Evolutionary conservation across 1,140 invertebrate genomes (phyloP).

Genomic region (Rhizoglyphus robini): DNA sequence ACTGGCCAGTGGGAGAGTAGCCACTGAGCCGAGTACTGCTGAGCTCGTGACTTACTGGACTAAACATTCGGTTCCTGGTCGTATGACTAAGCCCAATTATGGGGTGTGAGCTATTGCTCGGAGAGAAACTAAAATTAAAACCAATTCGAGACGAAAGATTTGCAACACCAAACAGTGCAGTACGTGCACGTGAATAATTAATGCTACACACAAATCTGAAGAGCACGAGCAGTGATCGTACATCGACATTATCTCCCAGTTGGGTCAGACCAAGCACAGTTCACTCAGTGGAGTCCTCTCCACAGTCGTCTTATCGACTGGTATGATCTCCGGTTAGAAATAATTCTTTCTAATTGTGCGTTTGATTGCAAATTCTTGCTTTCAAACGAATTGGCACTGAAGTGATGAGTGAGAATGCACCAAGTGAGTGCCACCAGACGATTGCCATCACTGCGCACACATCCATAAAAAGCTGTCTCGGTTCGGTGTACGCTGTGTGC

Average conservation of each 20-base stretch:
- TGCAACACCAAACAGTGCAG: not conserved
- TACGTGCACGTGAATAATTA: slow-evolving; percentile 15
- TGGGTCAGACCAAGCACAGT: too few species aligned
- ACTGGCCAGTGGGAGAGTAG: too few species aligned
- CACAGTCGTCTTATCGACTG: not conserved
- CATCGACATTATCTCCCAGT: too few species aligned
- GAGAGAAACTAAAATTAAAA: slow-evolving; percentile 4
- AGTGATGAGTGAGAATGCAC: too few species aligned
- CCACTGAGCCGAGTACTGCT: too few species aligned
- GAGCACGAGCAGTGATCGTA: not conserved
- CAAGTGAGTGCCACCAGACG: too few species aligned
- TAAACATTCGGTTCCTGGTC: not conserved
- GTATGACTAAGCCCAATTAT: slow-evolving; percentile 11
- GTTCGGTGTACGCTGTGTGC: too few species aligned
- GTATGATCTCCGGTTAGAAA: not conserved
- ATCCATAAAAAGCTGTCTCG: too few species aligned
- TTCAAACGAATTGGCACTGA: too few species aligned
- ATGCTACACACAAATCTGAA: not conserved
- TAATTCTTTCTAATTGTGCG: not conserved
- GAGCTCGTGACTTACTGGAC: too few species aligned
- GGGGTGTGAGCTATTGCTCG: not conserved
- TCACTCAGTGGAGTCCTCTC: not conserved
- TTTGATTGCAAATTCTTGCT: slow-evolving; percentile 1
- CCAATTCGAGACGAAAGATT: not conserved
- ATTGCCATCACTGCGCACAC: too few species aligned